Base-by-base conservation (phyloP, 2,888 invertebrate genomes). In the Galerucella nymphaeae region DNA sequence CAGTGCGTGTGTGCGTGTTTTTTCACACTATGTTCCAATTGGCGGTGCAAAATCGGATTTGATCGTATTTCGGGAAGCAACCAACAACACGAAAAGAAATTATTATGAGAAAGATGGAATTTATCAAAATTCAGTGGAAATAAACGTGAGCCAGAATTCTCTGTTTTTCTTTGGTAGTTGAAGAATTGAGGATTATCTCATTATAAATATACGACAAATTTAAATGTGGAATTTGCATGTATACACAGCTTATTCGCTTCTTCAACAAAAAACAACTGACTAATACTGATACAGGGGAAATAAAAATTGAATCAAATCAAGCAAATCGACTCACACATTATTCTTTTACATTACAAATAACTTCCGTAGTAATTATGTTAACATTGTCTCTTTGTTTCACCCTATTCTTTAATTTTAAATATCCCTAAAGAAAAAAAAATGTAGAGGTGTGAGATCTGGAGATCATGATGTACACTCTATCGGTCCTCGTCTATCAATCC, bases 41-140 rank as follows among this genome's bases (percentile, higher is more conserved):
- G 11, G 10, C 20, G 18, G 18, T 55, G 55, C 20, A 20, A 20
- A 45, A 55, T 55, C 18, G 20, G 16, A 18, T 16, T 55, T 55
- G 55, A 55, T 55, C 11, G 55, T 20, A 55, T 55, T 55, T 55
- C 20, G 18, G 55, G 55, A 20, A 55, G 55, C 13, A 18, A 16
- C 55, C 20, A 55, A 20, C 20, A 55, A 18, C 55, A 55, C 55
- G 55, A 20, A 55, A 55, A 11, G 55, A 18, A 55, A 55, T 55
- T 55, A 55, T 55, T 55, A 55, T 55, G 1, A 55, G 55, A 20
- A 55, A 55, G 55, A 11, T 6, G 20, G 20, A 55, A 55, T 20
- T 55, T 55, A 20, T 20, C 55, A 55, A 20, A 55, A 18, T 20
- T 18, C 2, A 20, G 55, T 16, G 55, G 9, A 20, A 55, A 55